Evolutionary conservation across 2,888 invertebrate species (phyloP), one percentile per base, ranked within the genome.

Genomic region (Uloborus plumipes): DNA sequence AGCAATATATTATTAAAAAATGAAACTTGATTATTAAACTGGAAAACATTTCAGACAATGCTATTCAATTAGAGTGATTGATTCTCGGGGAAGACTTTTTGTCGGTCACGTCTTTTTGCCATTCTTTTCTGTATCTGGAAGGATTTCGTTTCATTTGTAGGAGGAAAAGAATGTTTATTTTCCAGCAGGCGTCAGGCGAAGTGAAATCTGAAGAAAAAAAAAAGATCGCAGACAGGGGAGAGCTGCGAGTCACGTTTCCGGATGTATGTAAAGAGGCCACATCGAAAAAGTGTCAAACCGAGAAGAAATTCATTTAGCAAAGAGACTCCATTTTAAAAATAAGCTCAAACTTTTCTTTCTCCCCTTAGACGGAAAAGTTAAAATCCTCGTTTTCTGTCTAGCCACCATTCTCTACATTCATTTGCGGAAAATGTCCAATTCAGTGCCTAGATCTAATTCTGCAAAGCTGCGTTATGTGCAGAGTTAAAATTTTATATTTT

Each of bases 11-110:
- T 65, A 65, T 65, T n/a, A 49, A 47, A 64, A 49, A 20, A 47
- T 65, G 50, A 39, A 64, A 64, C 26, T 39, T 53, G 72, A 62
- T 62, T 72, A 62, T 72, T 72, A 72, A 31, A 6, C 4, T 31
- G 50, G 16, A 49, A 49, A 49, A 16, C 18, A 65, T 49, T 65
- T 55, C 47, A 50, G 72, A 22, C 72, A 53, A 72, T 31, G 53
- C 72, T 72, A 72, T 72, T 72, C 72, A 72, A 72, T 72, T 72
- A 72, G 64, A 72, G 51, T 72, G 72, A 72, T 72, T 72, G 72
- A 72, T 72, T 53, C 61, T 31, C 20, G 9, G 16, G 70, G 16
- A 49, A 50, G 22, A n/a, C 14, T 61, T 58, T 71, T 71, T 50
- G 71, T 16, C 50, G 50, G 72, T 72, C 72, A 72, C 72, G 72